These are phyloP conservation scores for Akabosia matsudoensis DNA, from an alignment of 1,140 invertebrate species.

Conservation along the genomic window DNA sequence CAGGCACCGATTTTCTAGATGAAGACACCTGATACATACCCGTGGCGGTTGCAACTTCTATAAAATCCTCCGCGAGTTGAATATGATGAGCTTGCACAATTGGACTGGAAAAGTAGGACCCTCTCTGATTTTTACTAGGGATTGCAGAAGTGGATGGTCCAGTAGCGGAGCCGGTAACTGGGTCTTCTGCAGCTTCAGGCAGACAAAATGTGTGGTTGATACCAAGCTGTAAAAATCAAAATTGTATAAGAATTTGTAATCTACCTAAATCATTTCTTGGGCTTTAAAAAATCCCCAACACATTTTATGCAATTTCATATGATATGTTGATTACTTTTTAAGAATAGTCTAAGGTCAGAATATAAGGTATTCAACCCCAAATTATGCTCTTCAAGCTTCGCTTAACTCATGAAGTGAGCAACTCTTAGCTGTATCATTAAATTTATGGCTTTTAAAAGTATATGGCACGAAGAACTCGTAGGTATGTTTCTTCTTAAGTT, in stretches of 20 bases:
- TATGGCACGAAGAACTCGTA: too few species aligned
- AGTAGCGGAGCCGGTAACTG: neutral
- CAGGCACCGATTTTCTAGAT: too few species aligned
- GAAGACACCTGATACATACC: too few species aligned
- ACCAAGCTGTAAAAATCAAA: constrained; percentile 24
- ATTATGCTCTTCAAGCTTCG: too few species aligned
- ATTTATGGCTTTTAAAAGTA: too few species aligned
- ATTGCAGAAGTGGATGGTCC: neutral
- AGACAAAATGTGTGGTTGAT: constrained; percentile 35
- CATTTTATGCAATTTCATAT: neutral
- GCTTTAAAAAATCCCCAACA: neutral
- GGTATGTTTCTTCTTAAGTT: too few species aligned
- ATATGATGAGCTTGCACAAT: constrained; percentile 38
- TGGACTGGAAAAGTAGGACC: constrained; percentile 28
- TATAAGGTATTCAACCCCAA: too few species aligned
- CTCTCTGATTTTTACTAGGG: constrained; percentile 4
- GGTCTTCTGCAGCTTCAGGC: neutral
- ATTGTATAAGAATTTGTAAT: neutral
- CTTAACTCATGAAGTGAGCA: too few species aligned
- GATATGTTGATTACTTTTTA: neutral
- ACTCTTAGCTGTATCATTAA: too few species aligned
- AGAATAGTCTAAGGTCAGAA: too few species aligned
- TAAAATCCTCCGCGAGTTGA: constrained; percentile 20
- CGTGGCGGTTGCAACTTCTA: constrained; percentile 36
- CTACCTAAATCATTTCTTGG: neutral